These are phyloP conservation scores for Trissonchulus sp. DNA, from an alignment of 2,888 invertebrate species.

Conservation along the genomic window DNA sequence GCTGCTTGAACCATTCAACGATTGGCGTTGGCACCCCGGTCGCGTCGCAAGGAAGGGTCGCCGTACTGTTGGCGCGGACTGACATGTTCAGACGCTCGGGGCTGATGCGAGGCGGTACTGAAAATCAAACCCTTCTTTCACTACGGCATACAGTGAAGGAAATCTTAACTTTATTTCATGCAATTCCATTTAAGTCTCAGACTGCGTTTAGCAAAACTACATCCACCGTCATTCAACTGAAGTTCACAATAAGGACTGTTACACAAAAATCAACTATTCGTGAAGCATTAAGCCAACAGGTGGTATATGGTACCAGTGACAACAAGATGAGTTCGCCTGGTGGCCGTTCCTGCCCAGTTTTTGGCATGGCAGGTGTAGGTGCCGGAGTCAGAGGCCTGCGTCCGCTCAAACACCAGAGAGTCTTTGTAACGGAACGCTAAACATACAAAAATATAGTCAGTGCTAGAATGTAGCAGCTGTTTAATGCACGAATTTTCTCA, in stretches of 20 bases:
- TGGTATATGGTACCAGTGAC: too few species aligned
- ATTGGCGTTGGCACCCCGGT: constrained; percentile 55
- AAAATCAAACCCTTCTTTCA: too few species aligned
- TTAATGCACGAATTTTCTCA: too few species aligned
- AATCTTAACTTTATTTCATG: not conserved
- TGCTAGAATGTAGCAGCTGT: too few species aligned
- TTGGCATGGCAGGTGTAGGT: constrained; percentile 61
- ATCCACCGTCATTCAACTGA: too few species aligned
- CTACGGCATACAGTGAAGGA: not conserved
- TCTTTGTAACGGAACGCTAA: not conserved
- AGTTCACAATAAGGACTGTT: too few species aligned
- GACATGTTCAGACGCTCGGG: constrained; percentile 47
- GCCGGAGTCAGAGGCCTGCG: constrained; percentile 60
- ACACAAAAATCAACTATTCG: too few species aligned
- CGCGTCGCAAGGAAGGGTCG: constrained; percentile 55
- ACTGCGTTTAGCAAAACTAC: too few species aligned
- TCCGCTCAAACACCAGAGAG: constrained; percentile 51
- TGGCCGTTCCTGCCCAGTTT: constrained; percentile 59
- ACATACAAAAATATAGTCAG: not conserved
- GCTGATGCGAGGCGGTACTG: constrained; percentile 44
- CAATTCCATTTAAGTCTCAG: too few species aligned
- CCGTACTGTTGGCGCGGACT: constrained; percentile 52
- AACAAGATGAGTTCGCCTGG: constrained; percentile 59
- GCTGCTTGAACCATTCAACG: constrained; percentile 53
- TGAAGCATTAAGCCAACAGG: too few species aligned